Evolutionary conservation across 2,113 vertebrate species (phyloP), one percentile per base, ranked within the genome.

Genomic region (Oncorhynchus keta): DNA sequence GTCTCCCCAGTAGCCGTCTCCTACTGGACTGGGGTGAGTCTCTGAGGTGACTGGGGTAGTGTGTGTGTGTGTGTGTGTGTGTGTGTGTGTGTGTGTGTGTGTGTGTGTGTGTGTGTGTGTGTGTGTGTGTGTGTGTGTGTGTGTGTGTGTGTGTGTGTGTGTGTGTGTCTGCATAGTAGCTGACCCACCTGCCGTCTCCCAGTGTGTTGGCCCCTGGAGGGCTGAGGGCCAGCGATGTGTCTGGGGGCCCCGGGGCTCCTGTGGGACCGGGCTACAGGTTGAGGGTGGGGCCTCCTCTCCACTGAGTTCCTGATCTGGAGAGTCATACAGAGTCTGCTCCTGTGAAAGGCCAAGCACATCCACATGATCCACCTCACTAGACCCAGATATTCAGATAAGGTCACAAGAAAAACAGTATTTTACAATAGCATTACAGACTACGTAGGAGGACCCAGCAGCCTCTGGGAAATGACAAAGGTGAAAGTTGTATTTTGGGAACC

Each of bases 381-480:
- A 55, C 51, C 3, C 49, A 55, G 49, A 55, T 3, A 55, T 16
- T 18, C 39, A 55, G 49, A 55, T 11, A 45, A 45, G 8, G 8
- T 45, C 8, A 45, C 39, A 55, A 55, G 4, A 51, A 51, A 51
- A 51, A 12, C 11, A 16, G 4, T 51, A 51, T 4, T 51, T 51
- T 3, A 51, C 11, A 51, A 39, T 39, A 39, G 26, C 26, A 26
- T 26, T 26, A 26, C 26, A 26, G 82, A 64, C 89, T 86, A 89
- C 84, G 90, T 91, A 85, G 89, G 89, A 84, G 86, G 88, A 86
- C 87, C 85, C 82, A 48, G 72, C 68, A 55, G 83, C 79, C 35
- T 39, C 35, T 35, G 74, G 30, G 66, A 69, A 66, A 57, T 49
- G 49, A 35, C 26, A 51, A 6, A 28, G 26, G 30, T 13, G 66